Evolutionary conservation across 1,140 invertebrate species (phyloP), one percentile per base, ranked within the genome.

Genomic region (Nebria ingens): DNA sequence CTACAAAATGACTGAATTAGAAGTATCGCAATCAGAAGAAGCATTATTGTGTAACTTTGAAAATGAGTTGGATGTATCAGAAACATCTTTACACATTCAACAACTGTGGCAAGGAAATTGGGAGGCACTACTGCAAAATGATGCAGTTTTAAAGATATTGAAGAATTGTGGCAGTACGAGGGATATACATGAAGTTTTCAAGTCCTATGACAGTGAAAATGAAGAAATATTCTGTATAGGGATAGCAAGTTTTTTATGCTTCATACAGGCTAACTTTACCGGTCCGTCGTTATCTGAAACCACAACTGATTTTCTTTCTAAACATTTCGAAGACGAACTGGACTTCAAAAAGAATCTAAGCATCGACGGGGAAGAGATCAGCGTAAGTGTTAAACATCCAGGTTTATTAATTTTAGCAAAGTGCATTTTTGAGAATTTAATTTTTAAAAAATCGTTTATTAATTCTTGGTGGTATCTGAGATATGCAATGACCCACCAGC

Each of bases 231-330:
- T 81, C 12, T 66, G 64, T 34, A 59, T 76, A 58, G 83, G 77
- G 15, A 70, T 84, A 45, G 69, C 81, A 13, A 77, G 79, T 56
- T 68, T 91, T 12, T 75, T 86, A 53, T 73, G 77, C 34, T 93
- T 92, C 74, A 77, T 88, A 56, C 85, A 91, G 70, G 76, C 74
- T 29, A 94, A 93, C 71, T 93, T 87, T 77, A 84, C 83, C 55
- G 85, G 89, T 9, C 86, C 87, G n/a, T 68, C 76, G 22, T 62
- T 69, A 58, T 45, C 29, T 57, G 62, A 73, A 58, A 59, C 72
- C 42, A 65, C 65, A 66, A 60, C 61, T 56, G 62, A 74, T 34
- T 73, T 71, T 65, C 69, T 81, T 2, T 71, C 74, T 34, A 57
- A 58, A 29, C 59, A 70, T 3, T 71, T 68, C 65, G 73, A 76